Evolutionary conservation across 2,113 vertebrate genomes (phyloP), one percentile per base, ranked within the genome.

Genomic region (Bagarius yarrelli): DNA sequence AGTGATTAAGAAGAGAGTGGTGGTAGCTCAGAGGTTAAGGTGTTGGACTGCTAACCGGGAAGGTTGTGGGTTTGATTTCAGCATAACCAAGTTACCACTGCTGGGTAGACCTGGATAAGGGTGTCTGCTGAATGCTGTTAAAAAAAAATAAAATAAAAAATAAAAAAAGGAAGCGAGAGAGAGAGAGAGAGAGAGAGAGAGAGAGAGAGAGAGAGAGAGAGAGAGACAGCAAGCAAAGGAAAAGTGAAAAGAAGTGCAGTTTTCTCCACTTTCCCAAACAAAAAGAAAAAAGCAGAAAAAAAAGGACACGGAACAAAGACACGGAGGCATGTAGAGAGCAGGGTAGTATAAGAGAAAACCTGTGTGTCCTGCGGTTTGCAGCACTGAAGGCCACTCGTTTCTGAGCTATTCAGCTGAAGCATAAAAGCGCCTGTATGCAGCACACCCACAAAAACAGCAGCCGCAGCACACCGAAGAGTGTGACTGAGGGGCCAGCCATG

Each of bases 381-480:
- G 44, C 19, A 5, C 56, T 60, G 84, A 85, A 85, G 84, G 81
- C 81, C 84, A 80, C 76, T 80, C 61, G 27, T 76, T 85, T 83
- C 77, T 83, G 73, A 83, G 81, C 84, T 83, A 80, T 85, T 85
- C 81, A 82, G 83, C 50, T 2, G 11, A 27, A 72, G 55, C 66
- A 79, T 75, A 60, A 80, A 81, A 70, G 78, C 76, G 66, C 55
- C 55, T 18, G 66, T 63, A 69, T 63, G 32, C 52, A 70, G 66
- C 66, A 55, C 23, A 73, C 44, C 47, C 50, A 83, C 69, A 84
- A 70, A 77, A 57, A 47, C 66, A 18, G 69, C 16, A 32, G 64
- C 59, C 77, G 11, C 34, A 36, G 34, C 19, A 21, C 6, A 50
- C 13, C 12, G 57, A 76, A 16, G 69, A 83, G 79, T 36, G 13